Percentiles rank a stretch among this genome's conserved stretches.
phyloP scores from a whole-genome alignment of 2,888 invertebrate genomes.

The Drosophila yooni region DNA sequence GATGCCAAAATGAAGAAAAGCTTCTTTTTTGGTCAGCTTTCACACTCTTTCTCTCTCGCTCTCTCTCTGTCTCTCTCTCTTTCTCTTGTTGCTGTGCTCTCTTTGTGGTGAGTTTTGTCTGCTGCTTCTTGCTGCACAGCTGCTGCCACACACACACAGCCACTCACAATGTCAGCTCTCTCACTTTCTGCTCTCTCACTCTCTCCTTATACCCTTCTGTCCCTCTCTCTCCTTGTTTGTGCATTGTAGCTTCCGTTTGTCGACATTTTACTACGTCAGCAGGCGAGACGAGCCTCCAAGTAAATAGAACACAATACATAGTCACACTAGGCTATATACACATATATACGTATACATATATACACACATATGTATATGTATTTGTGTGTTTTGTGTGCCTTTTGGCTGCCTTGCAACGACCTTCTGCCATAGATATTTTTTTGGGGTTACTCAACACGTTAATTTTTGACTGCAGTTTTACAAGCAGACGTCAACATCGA shows the following conservation, averaged over 20 bases:
- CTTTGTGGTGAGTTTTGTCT: slow-evolving; percentile 65
- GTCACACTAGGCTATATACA: background rate
- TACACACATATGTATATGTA: slow-evolving; percentile 5
- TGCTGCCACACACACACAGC: slow-evolving; percentile 52
- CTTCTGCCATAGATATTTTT: slow-evolving; percentile 42
- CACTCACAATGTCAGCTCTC: slow-evolving; percentile 24
- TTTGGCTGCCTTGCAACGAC: slow-evolving; percentile 45
- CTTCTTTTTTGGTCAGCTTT: slow-evolving; percentile 22
- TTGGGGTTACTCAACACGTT: slow-evolving; percentile 23
- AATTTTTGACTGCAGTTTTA: slow-evolving; percentile 14
- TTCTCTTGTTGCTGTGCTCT: slow-evolving; percentile 7
- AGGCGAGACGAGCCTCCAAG: slow-evolving; percentile 77
- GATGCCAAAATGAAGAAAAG: slow-evolving; percentile 51
- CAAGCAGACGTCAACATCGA: slow-evolving; percentile 7
- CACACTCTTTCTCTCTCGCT: slow-evolving; percentile 13
- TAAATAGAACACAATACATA: slow-evolving; percentile 65
- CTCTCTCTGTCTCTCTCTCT: slow-evolving; percentile 9
- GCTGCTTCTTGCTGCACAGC: slow-evolving; percentile 74
- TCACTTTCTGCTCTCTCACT: slow-evolving; percentile 6
- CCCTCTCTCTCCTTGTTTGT: background rate
- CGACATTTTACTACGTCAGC: slow-evolving; percentile 75
- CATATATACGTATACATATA: background rate
- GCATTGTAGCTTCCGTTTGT: slow-evolving; percentile 41
- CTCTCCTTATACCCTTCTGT: slow-evolving; percentile 3
- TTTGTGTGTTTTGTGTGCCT: slow-evolving; percentile 11